Conservation (phyloP, 2,888 invertebrate genomes). For the Dendrolimus pini region DNA sequence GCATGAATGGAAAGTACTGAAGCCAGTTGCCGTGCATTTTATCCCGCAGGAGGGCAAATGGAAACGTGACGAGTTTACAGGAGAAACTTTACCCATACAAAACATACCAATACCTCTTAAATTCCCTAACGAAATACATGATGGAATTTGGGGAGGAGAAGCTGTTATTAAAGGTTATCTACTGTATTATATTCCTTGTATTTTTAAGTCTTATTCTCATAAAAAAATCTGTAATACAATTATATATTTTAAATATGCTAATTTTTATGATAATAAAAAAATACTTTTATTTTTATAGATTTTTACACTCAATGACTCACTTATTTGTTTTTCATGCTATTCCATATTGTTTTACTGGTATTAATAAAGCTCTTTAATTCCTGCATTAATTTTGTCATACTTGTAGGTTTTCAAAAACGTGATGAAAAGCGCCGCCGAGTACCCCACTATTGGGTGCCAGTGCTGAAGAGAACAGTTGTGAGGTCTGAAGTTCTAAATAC, state of each 20-base stretch:
- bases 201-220: too few relatives aligned
- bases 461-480: conserved; percentile 85
- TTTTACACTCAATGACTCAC: too few relatives aligned
- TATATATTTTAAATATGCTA: too few relatives aligned
- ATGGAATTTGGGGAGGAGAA: conserved; percentile 98
- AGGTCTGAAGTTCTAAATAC: conserved; percentile 94
- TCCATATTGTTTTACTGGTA: too few relatives aligned
- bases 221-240: too few relatives aligned
- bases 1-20: conserved; percentile 86
- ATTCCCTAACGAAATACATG: conserved; percentile 86
- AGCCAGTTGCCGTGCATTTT: conserved; percentile 80
- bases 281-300: too few relatives aligned
- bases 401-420: conserved; percentile 81
- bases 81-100: conserved; percentile 83
- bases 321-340: too few relatives aligned
- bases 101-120: conserved; percentile 85
- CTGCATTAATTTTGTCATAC: background rate
- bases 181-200: background rate
- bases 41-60: conserved; percentile 84
- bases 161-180: conserved; percentile 85
- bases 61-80: conserved; percentile 83
- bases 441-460: conserved; percentile 93
- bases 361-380: background rate
- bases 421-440: conserved; percentile 78
- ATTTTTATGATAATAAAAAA: too few relatives aligned